Evolutionary conservation across 2,113 vertebrate species (phyloP), one percentile per base, ranked within the genome.

Genomic region (Triplophysa tibetana): DNA sequence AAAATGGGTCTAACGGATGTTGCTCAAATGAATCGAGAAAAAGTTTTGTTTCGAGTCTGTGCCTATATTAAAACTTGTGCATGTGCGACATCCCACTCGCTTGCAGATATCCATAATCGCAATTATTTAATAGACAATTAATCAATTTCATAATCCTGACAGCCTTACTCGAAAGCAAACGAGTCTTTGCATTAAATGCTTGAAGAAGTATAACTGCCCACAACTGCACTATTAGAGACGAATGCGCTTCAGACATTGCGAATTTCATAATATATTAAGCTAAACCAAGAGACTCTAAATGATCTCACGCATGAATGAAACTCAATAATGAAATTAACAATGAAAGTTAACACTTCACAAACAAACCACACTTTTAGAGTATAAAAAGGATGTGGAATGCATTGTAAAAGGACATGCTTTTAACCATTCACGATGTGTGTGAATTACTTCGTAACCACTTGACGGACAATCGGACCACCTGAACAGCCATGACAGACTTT

Each of bases 31-130:
- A 38, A 19, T 17, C 2, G 50, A 16, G 16, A 54, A 38, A 75
- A 63, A 54, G 70, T 62, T 75, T 10, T 62, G 16, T 29, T 75
- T 61, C 13, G n/a, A 75, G 58, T 45, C 58, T 45, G 72, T 14
- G 43, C 24, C 4, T 29, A 48, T 48, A 61, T 74, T 43, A 45
- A 74, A 63, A 50, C 21, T 16, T 26, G 41, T 19, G 7, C 21
- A 60, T 11, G 54, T 11, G n/a, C 11, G n/a, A 60, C 23, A 17
- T 62, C 2, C 16, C 56, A 24, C 38, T 61, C 9, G 21, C 33
- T 74, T 14, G 8, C 41, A 58, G 52, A n/a, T n/a, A n/a, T n/a
- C n/a, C n/a, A n/a, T n/a, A n/a, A n/a, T n/a, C n/a, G n/a, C n/a
- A n/a, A 38, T 7, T 38, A 38, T 8, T 38, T 38, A 7, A 38